Evolutionary conservation across 2,888 invertebrate genomes (phyloP), one percentile per base, ranked within the genome.

Genomic region (Ceramica pisi): DNA sequence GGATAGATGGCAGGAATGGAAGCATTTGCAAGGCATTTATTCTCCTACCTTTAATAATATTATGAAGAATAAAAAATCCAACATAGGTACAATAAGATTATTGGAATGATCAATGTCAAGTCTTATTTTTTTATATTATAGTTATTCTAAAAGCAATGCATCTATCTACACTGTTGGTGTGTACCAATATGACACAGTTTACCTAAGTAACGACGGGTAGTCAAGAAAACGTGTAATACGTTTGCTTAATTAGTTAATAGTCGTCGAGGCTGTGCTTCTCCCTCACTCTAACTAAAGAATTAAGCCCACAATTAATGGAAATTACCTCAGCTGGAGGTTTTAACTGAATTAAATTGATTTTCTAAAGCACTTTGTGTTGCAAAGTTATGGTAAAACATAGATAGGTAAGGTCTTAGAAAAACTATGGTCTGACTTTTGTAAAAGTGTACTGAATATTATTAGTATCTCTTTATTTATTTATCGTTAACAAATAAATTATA

Each of bases 291-390:
- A 67, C 75, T 80, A 87, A 90, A 89, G 90, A 90, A 91, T 90
- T 87, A 87, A 89, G 83, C 81, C 82, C 87, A 85, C 90, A 92
- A 92, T 94, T 91, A 93, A 93, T 92, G 91, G 89, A 92, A 93
- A 93, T 93, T 92, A 92, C 92, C 90, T 88, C 91, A 90, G 92
- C 90, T 92, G 91, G 89, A 88, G 86, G 89, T 88, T 90, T 89
- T 85, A 89, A 88, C 85, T 86, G 88, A 89, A 92, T 90, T 88
- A 87, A 92, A 92, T 94, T 88, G 88, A 90, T 92, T 92, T 85
- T 89, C 88, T 88, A 89, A 89, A 91, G 89, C 84, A 87, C 88
- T 85, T 87, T 84, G 81, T 80, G 69, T 59, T 64, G 53, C 48
- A 76, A 73, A 85, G 75, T 84, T 88, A 82, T 83, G 66, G 82